Evolutionary conservation across 2,888 invertebrate species (phyloP), one percentile per base, ranked within the genome.

Genomic region (Sphaeridia pumilis): DNA sequence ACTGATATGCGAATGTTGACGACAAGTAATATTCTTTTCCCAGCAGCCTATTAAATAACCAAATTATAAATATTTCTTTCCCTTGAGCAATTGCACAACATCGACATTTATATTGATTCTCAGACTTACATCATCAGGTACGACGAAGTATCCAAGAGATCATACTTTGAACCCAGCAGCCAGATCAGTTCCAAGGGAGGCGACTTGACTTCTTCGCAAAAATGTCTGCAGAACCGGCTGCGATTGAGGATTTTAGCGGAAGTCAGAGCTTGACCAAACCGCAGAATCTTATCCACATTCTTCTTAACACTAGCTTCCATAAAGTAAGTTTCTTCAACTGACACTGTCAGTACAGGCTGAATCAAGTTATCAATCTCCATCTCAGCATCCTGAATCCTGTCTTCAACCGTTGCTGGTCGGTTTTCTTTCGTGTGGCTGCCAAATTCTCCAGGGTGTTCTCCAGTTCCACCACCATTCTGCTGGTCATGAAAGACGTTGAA

Each of bases 131-230:
- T 51, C 31, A 62, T 53, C 17, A 64, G 21, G 44, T 62, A 62
- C 2, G 50, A 46, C 3, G 44, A 57, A 7, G 58, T 21, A 7
- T 46, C 48, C 31, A 58, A 27, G 7, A 64, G 20, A 17, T 56
- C 34, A 31, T 59, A 61, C 31, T 54, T 36, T 1, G 10, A 31
- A 38, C 60, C 61, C 51, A 63, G 27, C 1, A 59, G 25, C 50
- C 58, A 62, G 3, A 64, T 42, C 21, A 64, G 31, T 44, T 64
- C 64, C 35, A 64, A 38, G 14, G 46, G 51, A 14, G 62, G 64
- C 35, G 46, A 57, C 22, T 57, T 58, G 12, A 56, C 56, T 46
- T 43, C 38, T 28, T 36, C 28, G 42, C 53, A 49, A 46, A 56
- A 56, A 14, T 49, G 44, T 27, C 27, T 31, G 46, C 49, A 31